Base-by-base conservation (phyloP, 1,140 invertebrate genomes). In the Parasteatoda tepidariorum region DNA sequence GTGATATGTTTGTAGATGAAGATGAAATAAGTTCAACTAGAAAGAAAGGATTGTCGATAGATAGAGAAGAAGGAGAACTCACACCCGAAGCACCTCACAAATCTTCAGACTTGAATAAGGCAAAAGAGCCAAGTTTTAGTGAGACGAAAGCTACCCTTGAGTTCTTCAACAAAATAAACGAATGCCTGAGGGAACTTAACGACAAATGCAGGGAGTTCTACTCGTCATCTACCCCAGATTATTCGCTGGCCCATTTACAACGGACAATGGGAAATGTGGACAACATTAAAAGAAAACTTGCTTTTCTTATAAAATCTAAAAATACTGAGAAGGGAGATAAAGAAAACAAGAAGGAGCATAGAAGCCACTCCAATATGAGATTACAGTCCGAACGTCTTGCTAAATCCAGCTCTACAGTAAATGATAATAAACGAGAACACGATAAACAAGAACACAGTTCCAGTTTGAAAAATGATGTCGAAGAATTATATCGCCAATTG, bases 21-120 rank as follows among this genome's bases (percentile, higher is more conserved):
- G 71, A 74, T 28, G 71, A 74, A 48, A 2, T 48, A 48, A 9
- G 9, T 48, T 18, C 4, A 2, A 2, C 9, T 2, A n/a, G n/a
- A n/a, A 48, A 30, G 55, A 26, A 75, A 18, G 15, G 28, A 34
- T 28, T 57, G 0, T 4, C 4, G 11, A 13, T 34, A 2, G 74
- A 78, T 26, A 66, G 28, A 66, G 74, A 78, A 66, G 74, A 78
- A 48, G 74, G 74, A 0, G 74, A 78, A 66, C 22, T 78, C 0
- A 54, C 74, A 2, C 74, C 74, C 18, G 74, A 78, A 28, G n/a
- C 54, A 18, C 15, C 31, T 75, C 57, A 3, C 13, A n/a, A n/a
- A n/a, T n/a, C n/a, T 7, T 48, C 41, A 7, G 7, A 48, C 18
- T 7, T 9, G 18, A 48, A 9, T 9, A 7, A 48, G 41, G 41